Evolutionary conservation across 2,797 vertebrate species (phyloP).

Genomic region (Cetoscarus ocellatus): DNA sequence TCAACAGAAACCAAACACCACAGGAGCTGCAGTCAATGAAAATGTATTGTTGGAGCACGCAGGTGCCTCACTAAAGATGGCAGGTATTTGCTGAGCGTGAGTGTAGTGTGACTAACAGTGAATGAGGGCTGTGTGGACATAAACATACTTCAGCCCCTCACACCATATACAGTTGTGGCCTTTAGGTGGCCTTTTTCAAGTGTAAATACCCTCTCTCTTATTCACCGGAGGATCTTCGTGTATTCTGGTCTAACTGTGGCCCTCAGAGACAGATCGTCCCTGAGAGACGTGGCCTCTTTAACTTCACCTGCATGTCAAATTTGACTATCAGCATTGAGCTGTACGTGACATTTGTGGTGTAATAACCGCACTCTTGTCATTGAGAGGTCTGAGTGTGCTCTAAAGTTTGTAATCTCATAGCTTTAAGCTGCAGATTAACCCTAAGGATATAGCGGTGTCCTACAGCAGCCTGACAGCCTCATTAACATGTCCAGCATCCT

Average conservation of each 20-base stretch:
- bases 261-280: background rate
- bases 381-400: constrained; percentile 20
- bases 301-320: constrained; percentile 31
- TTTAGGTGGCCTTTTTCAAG: constrained; percentile 35
- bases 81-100: constrained; percentile 66
- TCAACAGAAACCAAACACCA: constrained; percentile 11
- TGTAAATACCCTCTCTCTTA: constrained; percentile 43
- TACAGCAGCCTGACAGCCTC: constrained; percentile 23
- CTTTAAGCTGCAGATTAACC: constrained; percentile 75
- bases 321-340: constrained; percentile 2
- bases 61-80: constrained; percentile 50
- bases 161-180: background rate
- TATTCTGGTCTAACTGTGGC: background rate
- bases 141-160: constrained; percentile 2
- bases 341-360: constrained; percentile 16
- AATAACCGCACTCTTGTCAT: constrained; percentile 19
- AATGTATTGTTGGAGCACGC: constrained; percentile 36
- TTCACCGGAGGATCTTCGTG: constrained; percentile 21
- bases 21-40: background rate
- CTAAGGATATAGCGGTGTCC: constrained; percentile 40
- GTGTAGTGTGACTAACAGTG: constrained; percentile 25
- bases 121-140: constrained; percentile 2
- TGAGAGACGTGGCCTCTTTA: constrained; percentile 7
- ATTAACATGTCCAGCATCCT: background rate
- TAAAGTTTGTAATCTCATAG: constrained; percentile 56